Evolutionary conservation across 2,113 vertebrate genomes (phyloP).

Genomic region (Gadus chalcogrammus): DNA sequence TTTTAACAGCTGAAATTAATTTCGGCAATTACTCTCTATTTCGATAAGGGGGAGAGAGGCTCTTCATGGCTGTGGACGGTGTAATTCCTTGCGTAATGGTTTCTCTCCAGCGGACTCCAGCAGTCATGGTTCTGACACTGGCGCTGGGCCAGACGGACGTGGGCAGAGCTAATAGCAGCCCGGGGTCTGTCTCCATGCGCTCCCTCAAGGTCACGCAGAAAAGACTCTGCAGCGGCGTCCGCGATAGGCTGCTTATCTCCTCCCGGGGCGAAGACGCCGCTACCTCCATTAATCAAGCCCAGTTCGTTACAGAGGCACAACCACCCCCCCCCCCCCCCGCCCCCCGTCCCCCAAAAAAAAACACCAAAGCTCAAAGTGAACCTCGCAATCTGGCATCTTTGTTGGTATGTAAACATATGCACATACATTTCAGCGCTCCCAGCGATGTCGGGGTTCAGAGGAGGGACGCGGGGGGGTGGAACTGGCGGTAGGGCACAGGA

Average conservation of each 20-base stretch:
- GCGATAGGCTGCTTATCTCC: constrained; percentile 62
- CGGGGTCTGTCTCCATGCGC: constrained; percentile 58
- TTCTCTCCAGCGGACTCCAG: constrained; percentile 19
- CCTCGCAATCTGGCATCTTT: constrained; percentile 48
- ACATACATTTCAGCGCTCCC: constrained; percentile 52
- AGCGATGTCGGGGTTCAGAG: constrained; percentile 46
- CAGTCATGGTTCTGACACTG: constrained; percentile 48
- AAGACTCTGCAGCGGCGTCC: constrained; percentile 28
- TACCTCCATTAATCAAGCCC: constrained; percentile 66
- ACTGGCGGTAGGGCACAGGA: neutral
- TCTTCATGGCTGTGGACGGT: constrained; percentile 19
- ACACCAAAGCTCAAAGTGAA: neutral
- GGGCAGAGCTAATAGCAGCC: constrained; percentile 56
- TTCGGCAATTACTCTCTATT: too few relatives aligned
- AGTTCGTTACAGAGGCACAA: constrained; percentile 47
- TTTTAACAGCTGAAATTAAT: too few relatives aligned
- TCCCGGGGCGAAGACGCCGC: constrained; percentile 48
- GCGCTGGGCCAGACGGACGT: constrained; percentile 51
- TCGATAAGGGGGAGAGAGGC: too few relatives aligned
- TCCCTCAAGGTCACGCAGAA: constrained; percentile 64
- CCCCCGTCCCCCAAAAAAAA: constrained; percentile 3
- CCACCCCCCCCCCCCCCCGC: too few relatives aligned
- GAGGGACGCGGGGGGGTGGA: constrained; percentile 29
- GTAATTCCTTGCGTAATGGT: constrained; percentile 21
- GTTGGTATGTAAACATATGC: constrained; percentile 62